phyloP scores from a whole-genome alignment of 2,888 invertebrate species.

The Xanthostigma xanthostigma region DNA sequence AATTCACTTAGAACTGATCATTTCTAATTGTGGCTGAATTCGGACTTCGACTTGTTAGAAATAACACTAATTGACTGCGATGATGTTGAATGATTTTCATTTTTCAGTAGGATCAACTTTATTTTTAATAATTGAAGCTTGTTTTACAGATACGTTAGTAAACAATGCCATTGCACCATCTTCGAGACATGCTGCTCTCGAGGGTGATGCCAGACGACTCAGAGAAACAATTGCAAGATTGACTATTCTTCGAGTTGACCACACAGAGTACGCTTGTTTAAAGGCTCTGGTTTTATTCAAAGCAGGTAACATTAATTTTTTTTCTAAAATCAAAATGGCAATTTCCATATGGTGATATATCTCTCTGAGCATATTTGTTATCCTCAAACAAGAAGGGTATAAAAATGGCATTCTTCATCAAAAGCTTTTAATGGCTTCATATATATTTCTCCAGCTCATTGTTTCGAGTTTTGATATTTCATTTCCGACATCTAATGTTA shows the following conservation, averaged over 20 bases:
- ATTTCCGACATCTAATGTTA: too few species aligned
- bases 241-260: slow-evolving; percentile 51
- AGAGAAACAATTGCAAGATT: slow-evolving; percentile 50
- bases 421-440: too few species aligned
- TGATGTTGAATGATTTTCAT: neutral
- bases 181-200: slow-evolving; percentile 34
- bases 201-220: slow-evolving; percentile 43
- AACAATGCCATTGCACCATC: slow-evolving; percentile 31
- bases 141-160: slow-evolving; percentile 20
- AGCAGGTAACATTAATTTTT: slow-evolving; percentile 39
- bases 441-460: too few species aligned
- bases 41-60: too few species aligned
- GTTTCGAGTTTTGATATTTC: too few species aligned
- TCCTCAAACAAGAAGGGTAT: too few species aligned
- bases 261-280: slow-evolving; percentile 73
- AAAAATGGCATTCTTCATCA: too few species aligned
- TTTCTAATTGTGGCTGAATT: too few species aligned
- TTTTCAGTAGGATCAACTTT: neutral
- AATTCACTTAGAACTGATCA: too few species aligned
- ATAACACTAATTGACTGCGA: neutral
- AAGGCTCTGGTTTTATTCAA: slow-evolving; percentile 71
- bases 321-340: too few species aligned
- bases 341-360: too few species aligned
- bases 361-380: too few species aligned
- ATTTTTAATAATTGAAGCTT: neutral